Evolutionary conservation across 2,888 invertebrate species (phyloP), one percentile per base, ranked within the genome.

Genomic region (Drosophila mayaguana): DNA sequence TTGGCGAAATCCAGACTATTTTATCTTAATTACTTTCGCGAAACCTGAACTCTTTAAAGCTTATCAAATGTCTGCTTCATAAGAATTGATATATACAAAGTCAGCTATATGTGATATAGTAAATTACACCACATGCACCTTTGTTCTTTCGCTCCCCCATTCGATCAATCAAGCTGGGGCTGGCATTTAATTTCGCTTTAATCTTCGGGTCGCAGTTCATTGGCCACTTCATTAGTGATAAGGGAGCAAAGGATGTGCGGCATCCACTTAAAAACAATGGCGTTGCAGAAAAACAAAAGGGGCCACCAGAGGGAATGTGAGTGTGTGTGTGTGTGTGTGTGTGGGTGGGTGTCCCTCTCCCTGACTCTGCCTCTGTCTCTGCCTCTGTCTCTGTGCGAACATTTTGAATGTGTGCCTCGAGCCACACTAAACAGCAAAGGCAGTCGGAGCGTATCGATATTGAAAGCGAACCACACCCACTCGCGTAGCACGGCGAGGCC

Each of bases 171-270:
- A 78, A 67, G 50, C 53, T 78, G 60, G 69, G 69, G 66, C 67
- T 67, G 85, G 73, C 80, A 88, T 84, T 84, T 88, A 88, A 84
- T 84, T 78, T 83, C 83, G 83, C 88, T 84, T 84, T 84, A 84
- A 84, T 84, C 83, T 84, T 84, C 72, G 87, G 83, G 78, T 80
- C 74, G 72, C 87, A 85, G 88, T 83, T 88, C 88, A 85, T 88
- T 88, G 87, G 84, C 81, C 83, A 83, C 86, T 84, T 84, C 83
- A 88, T 88, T 84, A 84, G 88, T 83, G 86, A 81, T 83, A 79
- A 86, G 81, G 79, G 67, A 48, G 54, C 61, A 68, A 61, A 73
- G 82, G 82, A 87, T 80, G 66, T 87, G 75, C 73, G 82, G 80
- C 76, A 88, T 57, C 80, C 84, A 88, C 86, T 84, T 84, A 88